Percentiles rank a stretch among this genome's conserved stretches.
Evolutionary conservation across 2,797 vertebrate species (phyloP).

Genomic region (Manis crassicaudata): DNA sequence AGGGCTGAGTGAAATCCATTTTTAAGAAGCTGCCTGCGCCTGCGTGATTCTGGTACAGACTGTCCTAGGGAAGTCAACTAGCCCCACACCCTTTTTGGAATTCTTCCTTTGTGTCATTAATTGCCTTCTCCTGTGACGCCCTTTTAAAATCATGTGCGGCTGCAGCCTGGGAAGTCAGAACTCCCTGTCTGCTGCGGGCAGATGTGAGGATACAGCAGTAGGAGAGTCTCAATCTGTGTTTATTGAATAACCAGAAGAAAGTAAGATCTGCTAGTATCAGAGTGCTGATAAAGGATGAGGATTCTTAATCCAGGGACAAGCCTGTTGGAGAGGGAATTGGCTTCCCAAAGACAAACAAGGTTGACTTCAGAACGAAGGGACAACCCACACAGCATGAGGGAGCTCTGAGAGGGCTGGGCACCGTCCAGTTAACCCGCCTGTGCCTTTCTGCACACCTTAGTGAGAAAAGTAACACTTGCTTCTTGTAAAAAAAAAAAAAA

Average conservation of each 20-base stretch:
- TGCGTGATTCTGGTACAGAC: background rate
- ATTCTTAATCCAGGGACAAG: background rate
- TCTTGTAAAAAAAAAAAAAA: background rate
- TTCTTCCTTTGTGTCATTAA: background rate
- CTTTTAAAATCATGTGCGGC: background rate
- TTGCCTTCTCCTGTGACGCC: background rate
- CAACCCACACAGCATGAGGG: background rate
- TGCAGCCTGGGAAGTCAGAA: background rate
- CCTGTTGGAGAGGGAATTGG: background rate
- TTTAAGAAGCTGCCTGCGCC: background rate
- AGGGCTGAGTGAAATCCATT: background rate
- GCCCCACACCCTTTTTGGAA: background rate
- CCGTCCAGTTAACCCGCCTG: background rate
- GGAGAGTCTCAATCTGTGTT: background rate
- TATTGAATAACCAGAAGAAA: background rate
- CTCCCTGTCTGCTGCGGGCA: background rate
- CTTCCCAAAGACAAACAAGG: background rate
- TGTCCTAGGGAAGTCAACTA: background rate
- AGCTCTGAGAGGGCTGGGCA: background rate
- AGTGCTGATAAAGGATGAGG: background rate
- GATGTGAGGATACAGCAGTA: background rate
- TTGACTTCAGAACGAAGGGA: rapidly evolving
- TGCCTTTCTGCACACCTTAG: background rate
- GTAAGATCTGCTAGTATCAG: no score
- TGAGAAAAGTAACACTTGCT: background rate